A percentile compares a stretch with the other conserved stretches of the same genome.
Conservation (phyloP, 1,140 invertebrate species). For the Cherax quadricarinatus region DNA sequence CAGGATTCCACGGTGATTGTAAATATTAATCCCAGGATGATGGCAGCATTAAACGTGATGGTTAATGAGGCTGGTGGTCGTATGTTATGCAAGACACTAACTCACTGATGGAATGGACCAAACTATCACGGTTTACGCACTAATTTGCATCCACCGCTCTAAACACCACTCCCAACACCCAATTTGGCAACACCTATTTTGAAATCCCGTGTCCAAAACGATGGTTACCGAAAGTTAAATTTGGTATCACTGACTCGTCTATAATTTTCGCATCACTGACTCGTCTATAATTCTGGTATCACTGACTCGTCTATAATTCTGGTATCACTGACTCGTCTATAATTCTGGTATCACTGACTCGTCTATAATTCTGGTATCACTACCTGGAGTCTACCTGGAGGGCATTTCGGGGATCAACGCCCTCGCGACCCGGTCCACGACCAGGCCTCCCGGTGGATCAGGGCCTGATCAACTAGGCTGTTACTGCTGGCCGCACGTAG, state of each 20-base stretch:
- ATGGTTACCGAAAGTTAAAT: neutral
- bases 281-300: no score
- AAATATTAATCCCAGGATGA: slow-evolving; percentile 19
- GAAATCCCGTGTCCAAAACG: neutral
- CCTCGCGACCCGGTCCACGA: no score
- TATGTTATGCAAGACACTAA: neutral
- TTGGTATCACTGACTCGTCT: neutral
- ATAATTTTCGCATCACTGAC: no score
- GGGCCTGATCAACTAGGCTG: no score
- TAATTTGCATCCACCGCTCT: neutral
- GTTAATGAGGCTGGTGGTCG: neutral
- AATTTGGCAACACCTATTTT: neutral
- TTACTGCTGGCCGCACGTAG: no score
- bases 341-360: no score
- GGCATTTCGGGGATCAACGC: no score
- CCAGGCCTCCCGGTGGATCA: no score
- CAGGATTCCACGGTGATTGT: slow-evolving; percentile 1
- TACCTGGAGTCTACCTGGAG: no score
- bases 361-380: no score
- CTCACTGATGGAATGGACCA: neutral
- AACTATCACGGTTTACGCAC: neutral
- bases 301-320: no score
- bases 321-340: no score
- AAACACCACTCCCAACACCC: neutral
- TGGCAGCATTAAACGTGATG: neutral